Evolutionary conservation across 2,888 invertebrate genomes (phyloP).

Genomic region (Temnothorax rugatulus): DNA sequence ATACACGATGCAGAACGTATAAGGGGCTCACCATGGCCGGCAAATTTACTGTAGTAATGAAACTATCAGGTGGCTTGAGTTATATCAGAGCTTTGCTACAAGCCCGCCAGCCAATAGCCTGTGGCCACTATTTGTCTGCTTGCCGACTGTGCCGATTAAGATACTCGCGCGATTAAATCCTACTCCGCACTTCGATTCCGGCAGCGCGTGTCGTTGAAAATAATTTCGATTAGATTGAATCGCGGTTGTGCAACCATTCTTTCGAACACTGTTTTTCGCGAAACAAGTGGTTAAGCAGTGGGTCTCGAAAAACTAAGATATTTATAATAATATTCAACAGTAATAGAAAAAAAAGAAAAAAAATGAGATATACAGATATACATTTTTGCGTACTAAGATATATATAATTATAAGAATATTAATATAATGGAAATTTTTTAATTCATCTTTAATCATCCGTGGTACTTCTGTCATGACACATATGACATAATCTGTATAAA

Average conservation of each 20-base stretch:
- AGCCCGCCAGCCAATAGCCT: conserved; percentile 78
- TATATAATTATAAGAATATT: neutral
- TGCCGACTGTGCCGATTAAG: conserved; percentile 79
- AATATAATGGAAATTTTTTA: neutral
- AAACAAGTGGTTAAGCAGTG: neutral
- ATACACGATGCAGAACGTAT: conserved; percentile 66
- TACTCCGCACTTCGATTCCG: conserved; percentile 51
- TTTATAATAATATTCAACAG: neutral
- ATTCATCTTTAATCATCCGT: neutral
- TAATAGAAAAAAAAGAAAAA: no score
- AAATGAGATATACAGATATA: no score
- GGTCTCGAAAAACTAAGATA: neutral
- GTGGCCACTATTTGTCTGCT: conserved; percentile 81
- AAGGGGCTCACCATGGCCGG: conserved; percentile 72
- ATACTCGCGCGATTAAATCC: conserved; percentile 79
- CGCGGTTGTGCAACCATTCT: neutral
- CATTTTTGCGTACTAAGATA: neutral
- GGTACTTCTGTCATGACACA: neutral
- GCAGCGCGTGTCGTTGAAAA: conserved; percentile 20
- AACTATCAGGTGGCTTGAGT: conserved; percentile 81
- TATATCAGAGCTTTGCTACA: conserved; percentile 79
- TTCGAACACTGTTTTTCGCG: neutral
- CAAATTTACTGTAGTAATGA: conserved; percentile 80
- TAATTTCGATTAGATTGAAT: conserved; percentile 44
- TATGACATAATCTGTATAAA: neutral